Evolutionary conservation across 2,888 invertebrate species (phyloP).

Genomic region (Allygus modestus): DNA sequence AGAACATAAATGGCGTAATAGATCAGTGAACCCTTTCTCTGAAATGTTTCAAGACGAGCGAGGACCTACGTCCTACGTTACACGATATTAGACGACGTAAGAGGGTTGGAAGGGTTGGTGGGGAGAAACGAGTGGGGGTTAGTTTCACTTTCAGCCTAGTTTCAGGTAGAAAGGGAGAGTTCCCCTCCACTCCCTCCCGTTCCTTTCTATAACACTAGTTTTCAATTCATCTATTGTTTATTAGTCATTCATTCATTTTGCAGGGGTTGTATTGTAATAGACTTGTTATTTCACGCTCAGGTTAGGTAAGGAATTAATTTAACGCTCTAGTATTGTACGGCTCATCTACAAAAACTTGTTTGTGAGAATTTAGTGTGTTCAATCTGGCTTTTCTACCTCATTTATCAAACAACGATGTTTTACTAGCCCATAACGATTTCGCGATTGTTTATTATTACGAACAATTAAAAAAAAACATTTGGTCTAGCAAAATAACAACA

Average conservation of each 20-base stretch:
- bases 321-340: no score
- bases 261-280: background rate
- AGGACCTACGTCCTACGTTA: no score
- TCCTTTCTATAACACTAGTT: conserved; percentile 14
- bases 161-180: conserved; percentile 51
- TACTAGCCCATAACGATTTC: no score
- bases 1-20: conserved; percentile 1
- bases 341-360: no score
- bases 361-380: no score
- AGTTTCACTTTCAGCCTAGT: conserved; percentile 50
- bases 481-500: no score
- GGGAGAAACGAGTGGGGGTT: conserved; percentile 1
- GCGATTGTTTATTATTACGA: no score
- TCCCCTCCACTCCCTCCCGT: background rate
- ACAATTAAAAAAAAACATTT: no score
- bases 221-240: conserved; percentile 30
- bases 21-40: conserved; percentile 45
- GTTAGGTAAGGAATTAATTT: no score
- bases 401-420: no score
- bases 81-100: background rate
- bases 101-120: background rate
- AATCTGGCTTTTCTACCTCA: no score
- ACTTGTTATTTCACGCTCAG: background rate
- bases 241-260: conserved; percentile 25
- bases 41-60: background rate